Base-by-base conservation (phyloP, 2,888 invertebrate genomes). In the Cryptus armator region DNA sequence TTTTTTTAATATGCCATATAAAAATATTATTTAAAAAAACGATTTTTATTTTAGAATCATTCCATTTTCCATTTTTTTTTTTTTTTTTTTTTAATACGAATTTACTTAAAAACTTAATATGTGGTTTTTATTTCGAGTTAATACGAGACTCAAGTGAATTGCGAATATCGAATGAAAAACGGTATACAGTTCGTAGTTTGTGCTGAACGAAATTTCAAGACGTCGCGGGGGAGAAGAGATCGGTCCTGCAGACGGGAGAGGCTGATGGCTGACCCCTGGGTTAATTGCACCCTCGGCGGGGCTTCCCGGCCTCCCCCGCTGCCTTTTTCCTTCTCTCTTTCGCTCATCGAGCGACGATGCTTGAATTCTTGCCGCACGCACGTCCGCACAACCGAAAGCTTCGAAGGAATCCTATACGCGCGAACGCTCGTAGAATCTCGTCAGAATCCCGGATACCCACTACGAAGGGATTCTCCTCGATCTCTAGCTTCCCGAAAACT, bases 221-320 rank as follows among this genome's bases (percentile, higher is more conserved):
- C 43, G n/a, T 43, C 16, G 32, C 4, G 16, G 9, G 74, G 29
- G 32, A 29, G 56, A 7, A 24, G 46, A 32, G 62, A 62, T 59
- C 29, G 75, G 64, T 66, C 66, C 51, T 48, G 70, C 53, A 68
- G 83, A 64, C 70, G 46, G 56, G 76, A 76, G 82, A 75, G 68
- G 71, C 74, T 46, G 70, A 70, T 29, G 88, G 87, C 85, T 90
- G 90, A 90, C 89, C 91, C 89, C 87, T 71, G 86, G 90, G 89
- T 91, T 91, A 91, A 91, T 91, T 90, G 90, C 86, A 88, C 89
- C 89, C 90, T 89, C 88, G 87, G 84, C 89, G 89, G 88, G 87
- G 86, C 87, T 88, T 87, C 87, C 82, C 83, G 56, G 68, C 83
- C 81, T 74, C 84, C 78, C 83, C 77, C 83, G 72, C 71, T 59